Conservation (phyloP, 2,113 vertebrate genomes). For the Calyptommatus sinebrachiatus region DNA sequence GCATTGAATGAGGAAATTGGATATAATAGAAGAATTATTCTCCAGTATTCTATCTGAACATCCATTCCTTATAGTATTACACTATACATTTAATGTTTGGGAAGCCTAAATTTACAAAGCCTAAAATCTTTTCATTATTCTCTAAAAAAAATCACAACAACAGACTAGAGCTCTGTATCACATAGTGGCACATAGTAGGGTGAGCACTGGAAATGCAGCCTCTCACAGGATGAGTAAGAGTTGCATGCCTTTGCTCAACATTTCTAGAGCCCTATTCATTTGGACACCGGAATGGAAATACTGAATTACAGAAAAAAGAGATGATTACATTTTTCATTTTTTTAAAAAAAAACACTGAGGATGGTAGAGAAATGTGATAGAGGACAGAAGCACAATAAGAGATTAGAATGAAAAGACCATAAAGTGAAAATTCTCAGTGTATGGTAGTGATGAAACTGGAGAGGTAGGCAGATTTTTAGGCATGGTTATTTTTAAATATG, state of each 20-base stretch:
- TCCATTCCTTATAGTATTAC: neutral
- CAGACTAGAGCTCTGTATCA: neutral
- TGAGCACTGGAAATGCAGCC: neutral
- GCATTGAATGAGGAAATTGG: conserved; percentile 2
- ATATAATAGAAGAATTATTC: neutral
- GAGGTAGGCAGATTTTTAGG: no score
- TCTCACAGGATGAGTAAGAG: neutral
- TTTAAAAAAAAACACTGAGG: no score
- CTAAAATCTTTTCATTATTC: neutral
- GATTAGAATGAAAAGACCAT: no score
- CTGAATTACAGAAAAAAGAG: no score
- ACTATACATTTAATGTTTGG: neutral
- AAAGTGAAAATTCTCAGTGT: no score
- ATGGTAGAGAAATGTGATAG: no score
- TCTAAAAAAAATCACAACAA: neutral
- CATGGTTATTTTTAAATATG: no score
- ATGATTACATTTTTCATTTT: no score
- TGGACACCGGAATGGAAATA: no score
- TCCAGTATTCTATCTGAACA: neutral
- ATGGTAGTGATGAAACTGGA: no score
- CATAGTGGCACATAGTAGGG: neutral
- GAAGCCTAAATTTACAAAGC: neutral
- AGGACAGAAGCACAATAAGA: no score
- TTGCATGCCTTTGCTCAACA: neutral
- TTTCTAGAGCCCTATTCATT: no score